These are phyloP conservation scores for Nemotelus nigrinus DNA, from an alignment of 2,888 invertebrate species.

Conservation along the genomic window DNA sequence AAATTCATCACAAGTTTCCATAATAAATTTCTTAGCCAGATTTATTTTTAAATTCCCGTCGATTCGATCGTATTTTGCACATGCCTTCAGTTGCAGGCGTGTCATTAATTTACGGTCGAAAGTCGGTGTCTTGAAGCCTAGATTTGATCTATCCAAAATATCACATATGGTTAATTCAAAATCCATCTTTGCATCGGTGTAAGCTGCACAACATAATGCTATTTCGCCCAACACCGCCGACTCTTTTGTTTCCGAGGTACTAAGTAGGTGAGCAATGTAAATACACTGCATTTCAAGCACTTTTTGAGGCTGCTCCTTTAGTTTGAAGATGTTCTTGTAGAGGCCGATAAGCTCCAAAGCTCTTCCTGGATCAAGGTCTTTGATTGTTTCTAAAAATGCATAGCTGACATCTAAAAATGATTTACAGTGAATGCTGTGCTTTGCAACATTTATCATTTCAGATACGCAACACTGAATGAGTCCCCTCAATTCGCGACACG, in stretches of 20 bases:
- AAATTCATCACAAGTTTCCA: slow-evolving; percentile 10
- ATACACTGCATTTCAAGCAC: slow-evolving; percentile 40
- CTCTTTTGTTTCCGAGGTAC: not conserved
- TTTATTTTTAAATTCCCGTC: not conserved
- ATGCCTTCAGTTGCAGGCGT: slow-evolving; percentile 38
- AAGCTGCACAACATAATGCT: slow-evolving; percentile 26
- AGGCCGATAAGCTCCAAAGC: slow-evolving; percentile 9
- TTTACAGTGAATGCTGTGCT: not conserved
- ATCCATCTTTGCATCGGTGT: slow-evolving; percentile 7
- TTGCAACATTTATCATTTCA: slow-evolving; percentile 2
- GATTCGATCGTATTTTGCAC: slow-evolving; percentile 4
- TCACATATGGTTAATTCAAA: slow-evolving; percentile 41
- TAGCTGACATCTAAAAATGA: not conserved
- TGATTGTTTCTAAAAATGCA: not conserved
- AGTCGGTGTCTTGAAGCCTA: slow-evolving; percentile 27
- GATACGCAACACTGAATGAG: not conserved
- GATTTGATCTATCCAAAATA: slow-evolving; percentile 33
- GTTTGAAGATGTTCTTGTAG: slow-evolving; percentile 36
- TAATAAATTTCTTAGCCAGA: slow-evolving; percentile 8
- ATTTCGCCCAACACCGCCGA: slow-evolving; percentile 29
- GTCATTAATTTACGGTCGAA: slow-evolving; percentile 40
- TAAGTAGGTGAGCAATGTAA: slow-evolving; percentile 35
- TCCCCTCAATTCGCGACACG: not conserved
- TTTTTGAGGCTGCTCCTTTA: slow-evolving; percentile 6
- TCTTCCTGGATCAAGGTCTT: too few species aligned